Base-by-base conservation (phyloP, 2,888 invertebrate species). In the Pheosia gnoma region DNA sequence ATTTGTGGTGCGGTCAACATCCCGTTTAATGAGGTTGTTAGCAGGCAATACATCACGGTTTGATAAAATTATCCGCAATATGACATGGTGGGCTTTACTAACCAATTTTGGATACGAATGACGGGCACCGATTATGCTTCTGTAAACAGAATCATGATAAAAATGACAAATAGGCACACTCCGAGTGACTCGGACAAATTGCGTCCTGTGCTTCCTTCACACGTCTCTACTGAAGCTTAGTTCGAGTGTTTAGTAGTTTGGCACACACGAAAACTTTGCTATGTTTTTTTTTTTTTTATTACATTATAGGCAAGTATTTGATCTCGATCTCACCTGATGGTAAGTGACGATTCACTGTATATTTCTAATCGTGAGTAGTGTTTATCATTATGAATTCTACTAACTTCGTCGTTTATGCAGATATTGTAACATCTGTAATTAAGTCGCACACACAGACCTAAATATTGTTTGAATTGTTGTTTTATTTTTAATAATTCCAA, bases 141-240 rank as follows among this genome's bases (percentile, higher is more conserved):
- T 73, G 77, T 82, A 89, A 86, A 89, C 86, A 87, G 52, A 65
- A 74, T 71, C 66, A 63, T 70, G 90, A 90, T 91, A 90, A 91
- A 77, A 55, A 85, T 84, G 85, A 81, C 80, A 83, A 82, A 84
- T 82, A 82, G 64, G 62, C 58, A 64, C 63, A 61, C 58, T 66
- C 57, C 47, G 8, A 59, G 57, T 51, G 45, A 39, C 60, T 58
- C 55, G 58, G 36, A 54, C 62, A 13, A 43, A 53, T 53, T 59
- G 43, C 38, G 43, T 38, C 10, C 41, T 36, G 38, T 55, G 55
- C 47, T 39, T 41, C 56, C 8, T 57, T 55, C 47, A 51, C 47
- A 41, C 11, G 10, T 4, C n/a, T 25, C 11, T 41, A 39, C 9
- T 45, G 8, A 9, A 8, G 9, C 4, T 36, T 52, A 36, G 52